Evolutionary conservation across 2,797 vertebrate species (phyloP).

Genomic region (Rhynchonycteris naso): DNA sequence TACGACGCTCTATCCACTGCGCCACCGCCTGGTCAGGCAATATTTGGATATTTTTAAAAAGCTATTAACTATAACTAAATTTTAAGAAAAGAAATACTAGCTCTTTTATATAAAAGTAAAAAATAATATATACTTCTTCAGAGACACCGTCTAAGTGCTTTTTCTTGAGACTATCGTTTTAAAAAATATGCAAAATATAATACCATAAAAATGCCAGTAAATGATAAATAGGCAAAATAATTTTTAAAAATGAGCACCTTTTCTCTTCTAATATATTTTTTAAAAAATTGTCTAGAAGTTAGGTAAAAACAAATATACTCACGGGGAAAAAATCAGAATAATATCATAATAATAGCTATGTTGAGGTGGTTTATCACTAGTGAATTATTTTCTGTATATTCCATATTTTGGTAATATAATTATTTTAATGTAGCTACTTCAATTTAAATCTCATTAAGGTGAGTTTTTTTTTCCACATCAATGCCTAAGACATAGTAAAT

Average conservation of each 20-base stretch:
- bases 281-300: background rate
- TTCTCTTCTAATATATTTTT: background rate
- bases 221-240: background rate
- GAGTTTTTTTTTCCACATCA: background rate
- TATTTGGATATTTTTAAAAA: background rate
- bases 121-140: background rate
- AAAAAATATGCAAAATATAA: background rate
- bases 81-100: conserved; percentile 27
- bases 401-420: background rate
- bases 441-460: background rate
- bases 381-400: background rate
- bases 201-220: background rate
- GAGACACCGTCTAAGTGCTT: background rate
- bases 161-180: background rate
- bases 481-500: background rate
- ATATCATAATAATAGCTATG: background rate
- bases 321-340: background rate
- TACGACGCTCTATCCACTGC: no score
- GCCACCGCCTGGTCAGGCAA: no score
- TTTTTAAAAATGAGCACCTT: background rate
- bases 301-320: background rate
- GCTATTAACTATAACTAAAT: background rate
- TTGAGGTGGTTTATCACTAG: background rate
- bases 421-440: conserved; percentile 42
- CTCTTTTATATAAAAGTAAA: background rate